phyloP scores from a whole-genome alignment of 2,113 vertebrate genomes.

The Fulmarus glacialis region DNA sequence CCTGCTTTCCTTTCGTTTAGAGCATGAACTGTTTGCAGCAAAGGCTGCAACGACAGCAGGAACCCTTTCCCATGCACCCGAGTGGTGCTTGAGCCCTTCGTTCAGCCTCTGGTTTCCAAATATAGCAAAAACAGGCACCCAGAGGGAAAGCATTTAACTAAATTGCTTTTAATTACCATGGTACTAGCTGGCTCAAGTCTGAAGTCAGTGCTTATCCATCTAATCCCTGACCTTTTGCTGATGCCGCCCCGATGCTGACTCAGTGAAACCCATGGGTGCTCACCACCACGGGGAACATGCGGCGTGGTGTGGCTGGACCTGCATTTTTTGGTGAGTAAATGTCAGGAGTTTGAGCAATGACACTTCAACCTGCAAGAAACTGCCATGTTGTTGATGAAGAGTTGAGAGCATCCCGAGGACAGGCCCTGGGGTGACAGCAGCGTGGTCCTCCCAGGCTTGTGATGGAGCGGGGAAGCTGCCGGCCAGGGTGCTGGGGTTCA shows the following conservation, averaged over 20 bases:
- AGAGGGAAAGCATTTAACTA: not conserved
- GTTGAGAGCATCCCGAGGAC: not conserved
- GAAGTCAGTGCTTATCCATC: not conserved
- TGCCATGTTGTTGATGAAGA: not conserved
- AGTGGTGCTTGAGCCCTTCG: not conserved
- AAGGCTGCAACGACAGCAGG: not conserved
- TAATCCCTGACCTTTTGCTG: not conserved
- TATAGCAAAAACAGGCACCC: not conserved
- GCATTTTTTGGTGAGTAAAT: not conserved
- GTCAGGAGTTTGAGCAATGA: not conserved
- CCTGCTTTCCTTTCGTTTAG: not conserved
- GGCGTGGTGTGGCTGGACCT: accelerated
- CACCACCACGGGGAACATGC: accelerated
- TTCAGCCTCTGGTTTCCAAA: not conserved
- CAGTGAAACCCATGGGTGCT: not conserved
- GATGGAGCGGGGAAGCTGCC: not conserved
- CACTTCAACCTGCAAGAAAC: not conserved
- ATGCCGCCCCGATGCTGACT: accelerated
- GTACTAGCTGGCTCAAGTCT: not conserved
- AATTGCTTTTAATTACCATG: not conserved
- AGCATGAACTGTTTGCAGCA: not conserved
- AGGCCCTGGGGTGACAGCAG: not conserved
- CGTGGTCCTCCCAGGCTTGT: not conserved
- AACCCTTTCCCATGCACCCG: not conserved
- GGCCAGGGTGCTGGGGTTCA: not conserved